Conservation (phyloP, 2,888 invertebrate genomes). For the Steinernema scapterisci region DNA sequence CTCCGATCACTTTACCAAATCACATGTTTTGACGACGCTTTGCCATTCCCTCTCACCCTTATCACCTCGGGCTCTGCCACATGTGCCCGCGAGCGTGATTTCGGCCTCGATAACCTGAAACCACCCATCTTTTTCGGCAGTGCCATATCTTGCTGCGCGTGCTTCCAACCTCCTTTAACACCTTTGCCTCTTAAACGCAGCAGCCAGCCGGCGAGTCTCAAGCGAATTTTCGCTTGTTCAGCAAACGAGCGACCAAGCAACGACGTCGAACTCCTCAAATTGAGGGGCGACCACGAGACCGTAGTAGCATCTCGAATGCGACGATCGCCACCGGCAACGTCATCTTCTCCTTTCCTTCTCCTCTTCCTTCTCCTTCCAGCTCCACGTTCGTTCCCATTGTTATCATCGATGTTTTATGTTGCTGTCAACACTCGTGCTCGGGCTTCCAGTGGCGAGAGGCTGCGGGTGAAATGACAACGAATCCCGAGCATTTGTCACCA, state of each 20-base stretch:
- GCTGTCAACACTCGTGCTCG: conserved; percentile 14
- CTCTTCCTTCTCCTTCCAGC: background rate
- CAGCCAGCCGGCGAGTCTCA: background rate
- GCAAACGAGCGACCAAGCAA: no score
- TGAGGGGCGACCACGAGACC: background rate
- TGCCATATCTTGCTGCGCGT: background rate
- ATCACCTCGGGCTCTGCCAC: background rate
- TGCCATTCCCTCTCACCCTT: conserved; percentile 14
- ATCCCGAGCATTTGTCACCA: no score
- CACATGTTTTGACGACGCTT: conserved; percentile 21
- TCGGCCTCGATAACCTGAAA: background rate
- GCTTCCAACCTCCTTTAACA: background rate
- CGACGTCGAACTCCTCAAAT: background rate
- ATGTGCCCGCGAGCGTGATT: background rate
- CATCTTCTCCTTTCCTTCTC: background rate
- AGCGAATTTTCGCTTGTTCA: background rate
- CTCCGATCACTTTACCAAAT: conserved; percentile 29
- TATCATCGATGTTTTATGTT: conserved; percentile 28
- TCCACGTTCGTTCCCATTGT: conserved; percentile 13
- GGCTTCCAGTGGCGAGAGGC: background rate
- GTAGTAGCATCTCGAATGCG: background rate
- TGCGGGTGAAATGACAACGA: background rate
- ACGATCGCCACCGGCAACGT: conserved; percentile 3
- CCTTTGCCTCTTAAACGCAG: background rate
- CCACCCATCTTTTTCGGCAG: background rate